These are phyloP conservation scores for Manis pentadactyla DNA, from an alignment of 2,797 vertebrate genomes.

Conservation along the genomic window DNA sequence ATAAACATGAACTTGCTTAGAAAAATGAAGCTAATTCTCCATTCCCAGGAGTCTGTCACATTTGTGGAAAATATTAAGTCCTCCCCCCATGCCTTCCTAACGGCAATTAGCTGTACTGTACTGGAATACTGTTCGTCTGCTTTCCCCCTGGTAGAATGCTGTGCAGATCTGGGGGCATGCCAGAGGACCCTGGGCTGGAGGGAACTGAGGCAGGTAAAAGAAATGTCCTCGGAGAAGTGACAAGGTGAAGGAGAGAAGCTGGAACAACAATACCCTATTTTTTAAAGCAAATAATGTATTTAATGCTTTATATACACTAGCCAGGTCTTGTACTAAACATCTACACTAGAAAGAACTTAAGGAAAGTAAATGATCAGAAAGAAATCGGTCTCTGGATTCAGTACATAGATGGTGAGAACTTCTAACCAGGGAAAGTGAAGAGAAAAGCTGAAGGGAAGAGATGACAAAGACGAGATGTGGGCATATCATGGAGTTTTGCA, in stretches of 20 bases:
- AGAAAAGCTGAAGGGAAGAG: not conserved
- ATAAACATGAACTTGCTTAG: not conserved
- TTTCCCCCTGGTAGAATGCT: not conserved
- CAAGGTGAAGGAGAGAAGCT: not conserved
- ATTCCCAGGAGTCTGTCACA: not conserved
- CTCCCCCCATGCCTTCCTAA: not conserved
- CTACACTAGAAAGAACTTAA: not conserved
- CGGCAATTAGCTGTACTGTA: fast-evolving
- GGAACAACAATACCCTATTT: not conserved
- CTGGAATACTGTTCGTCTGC: fast-evolving
- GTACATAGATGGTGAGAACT: not conserved
- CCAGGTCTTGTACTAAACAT: not conserved
- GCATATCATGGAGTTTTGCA: fast-evolving
- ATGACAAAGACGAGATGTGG: not conserved
- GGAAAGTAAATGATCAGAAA: not conserved
- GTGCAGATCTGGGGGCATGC: not conserved
- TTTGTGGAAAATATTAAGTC: not conserved
- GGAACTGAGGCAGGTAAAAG: not conserved
- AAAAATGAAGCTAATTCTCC: not conserved
- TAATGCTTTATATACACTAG: not conserved
- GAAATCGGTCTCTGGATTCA: not conserved
- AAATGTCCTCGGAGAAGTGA: not conserved
- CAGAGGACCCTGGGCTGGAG: not conserved
- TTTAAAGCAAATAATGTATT: not conserved
- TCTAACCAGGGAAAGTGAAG: not conserved